Evolutionary conservation across 1,140 invertebrate species (phyloP).

Genomic region (Episyrphus balteatus): DNA sequence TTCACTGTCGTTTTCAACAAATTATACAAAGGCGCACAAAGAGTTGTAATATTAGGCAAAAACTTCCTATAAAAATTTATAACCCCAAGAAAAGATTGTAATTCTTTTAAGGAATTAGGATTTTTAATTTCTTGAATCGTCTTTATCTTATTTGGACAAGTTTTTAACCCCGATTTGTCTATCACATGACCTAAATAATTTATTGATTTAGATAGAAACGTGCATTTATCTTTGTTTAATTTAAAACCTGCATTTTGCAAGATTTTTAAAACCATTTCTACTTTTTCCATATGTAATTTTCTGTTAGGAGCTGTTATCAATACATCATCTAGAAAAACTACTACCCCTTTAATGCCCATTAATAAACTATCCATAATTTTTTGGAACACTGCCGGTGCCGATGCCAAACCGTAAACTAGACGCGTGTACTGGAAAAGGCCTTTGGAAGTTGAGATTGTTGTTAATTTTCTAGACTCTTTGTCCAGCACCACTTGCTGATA

Average conservation of each 20-base stretch:
- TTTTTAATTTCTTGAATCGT: conserved; percentile 12
- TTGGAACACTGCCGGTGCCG: conserved; percentile 21
- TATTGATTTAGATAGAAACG: conserved; percentile 14
- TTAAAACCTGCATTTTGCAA: conserved; percentile 14
- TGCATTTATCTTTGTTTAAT: conserved; percentile 12
- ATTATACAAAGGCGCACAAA: conserved; percentile 21
- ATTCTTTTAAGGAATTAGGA: conserved; percentile 14
- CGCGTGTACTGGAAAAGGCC: conserved; percentile 11
- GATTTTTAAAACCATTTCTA: conserved; percentile 10
- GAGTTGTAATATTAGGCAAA: conserved; percentile 19
- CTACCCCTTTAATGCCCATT: conserved; percentile 11
- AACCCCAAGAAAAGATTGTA: conserved; percentile 21
- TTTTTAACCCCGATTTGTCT: conserved; percentile 14
- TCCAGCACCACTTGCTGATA: conserved; percentile 15
- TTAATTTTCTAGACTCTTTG: conserved; percentile 7
- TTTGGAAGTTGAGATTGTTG: conserved; percentile 14
- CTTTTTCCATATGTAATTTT: conserved; percentile 6
- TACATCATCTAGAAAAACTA: conserved; percentile 21
- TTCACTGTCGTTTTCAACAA: neutral
- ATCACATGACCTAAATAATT: conserved; percentile 24
- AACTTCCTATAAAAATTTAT: conserved; percentile 29
- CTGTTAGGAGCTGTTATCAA: conserved; percentile 9
- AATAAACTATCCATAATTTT: conserved; percentile 18
- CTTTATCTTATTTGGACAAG: conserved; percentile 11
- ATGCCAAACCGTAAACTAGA: conserved; percentile 14